Evolutionary conservation across 2,113 vertebrate genomes (phyloP).

Genomic region (Petaurus breviceps): DNA sequence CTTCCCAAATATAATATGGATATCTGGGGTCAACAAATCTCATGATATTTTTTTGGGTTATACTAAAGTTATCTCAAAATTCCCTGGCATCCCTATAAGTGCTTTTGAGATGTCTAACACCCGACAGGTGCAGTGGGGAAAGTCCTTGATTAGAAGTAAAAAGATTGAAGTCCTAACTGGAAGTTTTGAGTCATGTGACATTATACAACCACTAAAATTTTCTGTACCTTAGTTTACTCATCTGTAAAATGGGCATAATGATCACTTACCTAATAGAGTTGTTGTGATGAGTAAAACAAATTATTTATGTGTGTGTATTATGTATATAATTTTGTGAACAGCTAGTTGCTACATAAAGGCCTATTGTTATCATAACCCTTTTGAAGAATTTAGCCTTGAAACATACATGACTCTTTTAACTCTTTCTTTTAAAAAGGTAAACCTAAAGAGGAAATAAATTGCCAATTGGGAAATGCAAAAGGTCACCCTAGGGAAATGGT

Average conservation of each 20-base stretch:
- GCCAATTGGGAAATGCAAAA: conserved; percentile 66
- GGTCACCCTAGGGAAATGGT: conserved; percentile 71
- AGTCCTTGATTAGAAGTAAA: conserved; percentile 25
- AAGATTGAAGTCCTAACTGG: neutral
- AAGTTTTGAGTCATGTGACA: too few relatives aligned
- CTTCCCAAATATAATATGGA: too few relatives aligned
- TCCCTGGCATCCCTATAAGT: too few relatives aligned
- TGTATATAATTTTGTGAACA: too few relatives aligned
- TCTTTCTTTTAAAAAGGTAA: conserved; percentile 68
- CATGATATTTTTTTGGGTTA: too few relatives aligned
- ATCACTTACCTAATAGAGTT: conserved; percentile 31
- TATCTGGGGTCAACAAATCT: too few relatives aligned
- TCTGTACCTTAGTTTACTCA: conserved; percentile 31
- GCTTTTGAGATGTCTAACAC: too few relatives aligned
- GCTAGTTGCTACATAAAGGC: too few relatives aligned
- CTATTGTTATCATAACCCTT: conserved; percentile 61
- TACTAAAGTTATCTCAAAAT: too few relatives aligned
- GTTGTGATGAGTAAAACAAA: conserved; percentile 3
- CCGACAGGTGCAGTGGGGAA: neutral
- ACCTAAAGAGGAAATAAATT: conserved; percentile 76
- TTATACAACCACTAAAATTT: conserved; percentile 32
- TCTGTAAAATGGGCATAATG: conserved; percentile 7
- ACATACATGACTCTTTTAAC: conserved; percentile 62
- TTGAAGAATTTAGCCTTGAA: conserved; percentile 58
- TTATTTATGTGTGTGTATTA: too few relatives aligned